Evolutionary conservation across 2,888 invertebrate species (phyloP).

Genomic region (Monochamus alternatus): DNA sequence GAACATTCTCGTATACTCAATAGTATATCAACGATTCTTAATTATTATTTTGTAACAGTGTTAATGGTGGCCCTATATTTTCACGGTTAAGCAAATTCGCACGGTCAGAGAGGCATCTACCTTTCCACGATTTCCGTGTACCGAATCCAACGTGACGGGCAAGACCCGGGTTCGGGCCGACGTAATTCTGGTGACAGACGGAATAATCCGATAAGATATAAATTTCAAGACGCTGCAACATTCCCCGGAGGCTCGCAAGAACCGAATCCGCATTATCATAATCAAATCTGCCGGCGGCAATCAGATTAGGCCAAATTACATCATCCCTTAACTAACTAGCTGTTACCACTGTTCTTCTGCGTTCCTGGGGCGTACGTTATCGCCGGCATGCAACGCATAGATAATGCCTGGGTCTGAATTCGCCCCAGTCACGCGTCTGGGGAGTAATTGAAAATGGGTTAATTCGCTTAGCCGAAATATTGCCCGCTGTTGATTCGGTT

Average conservation of each 20-base stretch:
- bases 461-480: slow-evolving; percentile 54
- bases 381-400: slow-evolving; percentile 41
- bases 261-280: slow-evolving; percentile 67
- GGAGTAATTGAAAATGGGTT: slow-evolving; percentile 50
- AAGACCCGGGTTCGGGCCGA: no score
- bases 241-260: slow-evolving; percentile 43
- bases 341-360: slow-evolving; percentile 62
- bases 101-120: no score
- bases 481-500: slow-evolving; percentile 49
- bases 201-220: slow-evolving; percentile 52
- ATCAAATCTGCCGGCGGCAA: slow-evolving; percentile 67
- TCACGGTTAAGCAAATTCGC: no score
- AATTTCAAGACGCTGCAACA: slow-evolving; percentile 49
- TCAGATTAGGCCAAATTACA: slow-evolving; percentile 68
- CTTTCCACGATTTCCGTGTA: no score
- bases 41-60: no score
- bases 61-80: no score
- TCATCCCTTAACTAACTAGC: slow-evolving; percentile 67
- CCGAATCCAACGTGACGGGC: no score
- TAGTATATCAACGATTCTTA: no score
- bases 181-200: neutral
- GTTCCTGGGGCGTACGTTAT: slow-evolving; percentile 41
- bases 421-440: slow-evolving; percentile 40
- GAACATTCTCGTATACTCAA: no score
- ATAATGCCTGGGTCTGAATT: slow-evolving; percentile 45